phyloP scores from a whole-genome alignment of 53 echinoderm and acorn worm species.

The Patiria pectinifera region DNA sequence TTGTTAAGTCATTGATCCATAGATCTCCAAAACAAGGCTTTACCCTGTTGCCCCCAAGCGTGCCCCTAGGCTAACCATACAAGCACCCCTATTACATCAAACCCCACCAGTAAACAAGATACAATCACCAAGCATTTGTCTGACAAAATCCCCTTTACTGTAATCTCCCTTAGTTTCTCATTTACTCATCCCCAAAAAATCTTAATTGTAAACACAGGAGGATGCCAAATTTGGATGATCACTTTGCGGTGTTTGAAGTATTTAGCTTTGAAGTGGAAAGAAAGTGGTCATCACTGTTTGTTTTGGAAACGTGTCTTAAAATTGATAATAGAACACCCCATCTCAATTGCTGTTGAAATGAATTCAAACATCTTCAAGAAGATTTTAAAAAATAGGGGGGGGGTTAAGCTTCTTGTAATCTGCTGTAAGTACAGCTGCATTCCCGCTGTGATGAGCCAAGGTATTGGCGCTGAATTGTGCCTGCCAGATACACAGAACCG shows the following conservation, averaged over 20 bases:
- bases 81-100: neutral
- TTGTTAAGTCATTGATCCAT: conserved; percentile 26
- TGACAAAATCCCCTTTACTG: too few species aligned
- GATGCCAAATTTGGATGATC: too few species aligned
- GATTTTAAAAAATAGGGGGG: neutral
- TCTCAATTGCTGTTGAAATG: neutral
- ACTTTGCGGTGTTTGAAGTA: neutral
- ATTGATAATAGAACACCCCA: neutral
- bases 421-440: too few species aligned
- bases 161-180: too few species aligned
- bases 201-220: too few species aligned
- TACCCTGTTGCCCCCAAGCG: neutral
- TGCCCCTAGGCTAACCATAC: neutral
- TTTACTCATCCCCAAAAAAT: too few species aligned
- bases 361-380: neutral
- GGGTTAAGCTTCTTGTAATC: neutral
- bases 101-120: neutral
- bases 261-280: neutral
- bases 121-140: neutral
- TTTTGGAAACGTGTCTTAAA: neutral
- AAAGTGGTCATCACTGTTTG: neutral
- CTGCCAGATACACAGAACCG: too few species aligned
- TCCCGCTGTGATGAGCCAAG: too few species aligned
- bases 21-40: neutral
- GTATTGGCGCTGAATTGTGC: too few species aligned